Conservation (phyloP, 2,797 vertebrate species). For the Toxotes lorentzi region DNA sequence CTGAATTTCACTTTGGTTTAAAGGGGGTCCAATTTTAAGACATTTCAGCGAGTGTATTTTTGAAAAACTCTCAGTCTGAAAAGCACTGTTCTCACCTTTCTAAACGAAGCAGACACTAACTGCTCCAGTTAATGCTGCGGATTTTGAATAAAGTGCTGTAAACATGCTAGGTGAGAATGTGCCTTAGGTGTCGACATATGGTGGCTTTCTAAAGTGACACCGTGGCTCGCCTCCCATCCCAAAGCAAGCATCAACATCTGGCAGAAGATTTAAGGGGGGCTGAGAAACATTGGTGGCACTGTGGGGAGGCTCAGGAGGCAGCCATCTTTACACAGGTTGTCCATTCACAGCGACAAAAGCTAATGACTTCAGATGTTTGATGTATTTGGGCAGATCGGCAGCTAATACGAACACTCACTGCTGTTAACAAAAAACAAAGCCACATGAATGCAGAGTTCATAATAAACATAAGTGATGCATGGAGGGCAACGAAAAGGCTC, state of each 20-base stretch:
- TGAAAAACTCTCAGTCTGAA: not conserved
- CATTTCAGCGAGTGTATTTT: not conserved
- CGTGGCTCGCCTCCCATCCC: constrained; percentile 13
- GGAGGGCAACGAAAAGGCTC: constrained; percentile 39
- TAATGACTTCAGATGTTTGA: constrained; percentile 30
- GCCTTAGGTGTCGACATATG: constrained; percentile 42
- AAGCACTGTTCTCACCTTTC: constrained; percentile 1
- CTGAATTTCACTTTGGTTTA: not conserved
- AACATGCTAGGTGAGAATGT: constrained; percentile 6
- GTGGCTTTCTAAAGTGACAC: constrained; percentile 18
- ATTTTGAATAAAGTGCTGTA: not conserved
- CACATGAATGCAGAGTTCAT: constrained; percentile 21
- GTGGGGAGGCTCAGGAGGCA: constrained; percentile 36
- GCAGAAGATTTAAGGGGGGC: constrained; percentile 3
- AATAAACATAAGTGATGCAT: constrained; percentile 22
- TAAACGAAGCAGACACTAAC: not conserved
- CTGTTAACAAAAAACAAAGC: constrained; percentile 19
- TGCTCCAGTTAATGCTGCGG: not conserved
- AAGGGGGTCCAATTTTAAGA: not conserved
- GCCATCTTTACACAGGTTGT: constrained; percentile 38
- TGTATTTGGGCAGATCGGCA: constrained; percentile 1
- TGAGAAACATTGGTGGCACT: constrained; percentile 25
- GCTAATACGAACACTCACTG: constrained; percentile 18
- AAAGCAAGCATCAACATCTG: constrained; percentile 46
- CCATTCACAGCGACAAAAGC: constrained; percentile 26